These are phyloP conservation scores for Nipponacmea schrenckii DNA, from an alignment of 2,888 invertebrate genomes.

Conservation along the genomic window DNA sequence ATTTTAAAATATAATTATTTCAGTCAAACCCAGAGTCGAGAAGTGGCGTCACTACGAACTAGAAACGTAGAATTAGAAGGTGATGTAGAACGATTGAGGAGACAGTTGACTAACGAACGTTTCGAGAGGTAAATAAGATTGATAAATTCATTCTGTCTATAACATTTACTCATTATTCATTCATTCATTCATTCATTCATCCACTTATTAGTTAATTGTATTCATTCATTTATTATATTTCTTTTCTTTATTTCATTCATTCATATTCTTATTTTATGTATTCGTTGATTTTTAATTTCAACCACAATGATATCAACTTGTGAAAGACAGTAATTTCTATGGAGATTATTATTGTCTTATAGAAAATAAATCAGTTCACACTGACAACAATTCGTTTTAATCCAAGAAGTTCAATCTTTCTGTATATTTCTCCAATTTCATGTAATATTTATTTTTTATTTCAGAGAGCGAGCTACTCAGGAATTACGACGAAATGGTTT, in stretches of 20 bases:
- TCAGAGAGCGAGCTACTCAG: slow-evolving; percentile 66
- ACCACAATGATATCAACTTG: too few species aligned
- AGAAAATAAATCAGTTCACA: too few species aligned
- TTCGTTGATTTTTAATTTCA: too few species aligned
- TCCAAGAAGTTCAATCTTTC: too few species aligned
- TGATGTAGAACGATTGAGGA: slow-evolving; percentile 63
- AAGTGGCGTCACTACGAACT: slow-evolving; percentile 62
- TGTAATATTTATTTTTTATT: slow-evolving; percentile 18
- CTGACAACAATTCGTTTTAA: too few species aligned
- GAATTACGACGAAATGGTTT: slow-evolving; percentile 63
- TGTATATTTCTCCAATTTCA: too few species aligned
- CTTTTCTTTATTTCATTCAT: not conserved
- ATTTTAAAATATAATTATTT: slow-evolving; percentile 15
- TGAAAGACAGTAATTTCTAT: too few species aligned
- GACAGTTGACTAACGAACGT: slow-evolving; percentile 67
- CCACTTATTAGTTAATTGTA: not conserved
- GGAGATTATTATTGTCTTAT: too few species aligned
- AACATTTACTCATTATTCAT: not conserved
- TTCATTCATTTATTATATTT: not conserved
- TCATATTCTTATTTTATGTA: too few species aligned
- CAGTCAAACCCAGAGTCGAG: slow-evolving; percentile 66
- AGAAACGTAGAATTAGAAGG: slow-evolving; percentile 66
- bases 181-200: not conserved
- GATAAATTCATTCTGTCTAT: not conserved
- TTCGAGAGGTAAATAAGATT: slow-evolving; percentile 64